Evolutionary conservation across 2,797 vertebrate species (phyloP), one percentile per base, ranked within the genome.

Genomic region (Leuciscus waleckii): DNA sequence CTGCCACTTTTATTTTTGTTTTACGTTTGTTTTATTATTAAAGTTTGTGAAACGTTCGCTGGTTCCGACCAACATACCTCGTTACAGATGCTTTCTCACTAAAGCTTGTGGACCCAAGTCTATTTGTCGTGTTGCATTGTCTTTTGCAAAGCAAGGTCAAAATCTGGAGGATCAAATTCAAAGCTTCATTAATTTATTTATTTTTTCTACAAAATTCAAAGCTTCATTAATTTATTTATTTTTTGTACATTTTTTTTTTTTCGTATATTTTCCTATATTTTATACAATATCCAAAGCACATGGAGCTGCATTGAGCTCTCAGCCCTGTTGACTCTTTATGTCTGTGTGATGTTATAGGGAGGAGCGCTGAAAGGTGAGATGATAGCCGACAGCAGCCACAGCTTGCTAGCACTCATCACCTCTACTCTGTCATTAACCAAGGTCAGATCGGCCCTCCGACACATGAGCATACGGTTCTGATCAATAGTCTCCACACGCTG

Each of bases 401-500:
- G 39, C 79, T 84, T 71, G 56, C 37, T 41, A 83, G 63, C 35
- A 65, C 69, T 71, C 65, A 79, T 78, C 81, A 84, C 73, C 69
- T 54, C 43, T 35, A 70, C 51, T 75, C 35, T 69, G 81, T 88
- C 81, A 89, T 89, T 89, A 89, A 76, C 32, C 78, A 67, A 56
- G 86, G 85, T 90, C 87, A 88, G 43, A n/a, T 71, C 29, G 26
- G 74, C 54, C 83, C 61, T 68, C 78, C 81, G 82, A 81, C 83
- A 86, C 78, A 86, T 32, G 49, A 84, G 81, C 75, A 82, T 54
- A 65, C 23, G 29, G 37, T 78, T 79, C 79, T 70, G 88, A 91
- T 90, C 90, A 89, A 90, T 89, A 86, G 78, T 37, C 73, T 81
- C 69, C 61, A 85, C 82, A 51, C 35, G 21, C 49, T 85, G 84